Evolutionary conservation across 2,888 invertebrate species (phyloP).

Genomic region (Aporophyla nigra): DNA sequence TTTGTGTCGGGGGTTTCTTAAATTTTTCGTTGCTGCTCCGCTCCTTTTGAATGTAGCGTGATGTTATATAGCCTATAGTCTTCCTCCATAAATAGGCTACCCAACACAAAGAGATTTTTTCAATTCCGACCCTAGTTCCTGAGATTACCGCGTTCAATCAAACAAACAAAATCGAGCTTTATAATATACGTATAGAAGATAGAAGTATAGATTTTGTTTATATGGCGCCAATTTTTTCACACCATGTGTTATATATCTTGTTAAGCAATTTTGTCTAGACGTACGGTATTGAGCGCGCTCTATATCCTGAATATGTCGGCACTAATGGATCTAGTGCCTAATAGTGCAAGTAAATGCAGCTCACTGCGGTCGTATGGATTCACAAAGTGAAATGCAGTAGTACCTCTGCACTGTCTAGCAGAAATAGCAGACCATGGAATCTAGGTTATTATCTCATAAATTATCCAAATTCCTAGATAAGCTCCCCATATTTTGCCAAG

Average conservation of each 20-base stretch:
- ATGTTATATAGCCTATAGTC: too few relatives aligned
- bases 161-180: too few relatives aligned
- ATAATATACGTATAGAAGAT: too few relatives aligned
- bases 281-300: background rate
- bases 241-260: background rate
- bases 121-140: too few relatives aligned
- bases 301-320: background rate
- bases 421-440: background rate
- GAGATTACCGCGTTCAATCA: too few relatives aligned
- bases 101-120: too few relatives aligned
- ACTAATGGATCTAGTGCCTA: background rate
- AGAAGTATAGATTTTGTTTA: background rate
- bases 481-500: background rate
- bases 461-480: background rate
- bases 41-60: too few relatives aligned
- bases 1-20: too few relatives aligned
- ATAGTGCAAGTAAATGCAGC: background rate
- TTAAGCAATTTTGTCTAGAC: slow-evolving; percentile 2
- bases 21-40: too few relatives aligned
- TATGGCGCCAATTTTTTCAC: slow-evolving; percentile 1
- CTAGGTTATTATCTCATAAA: background rate
- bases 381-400: slow-evolving; percentile 9
- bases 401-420: background rate
- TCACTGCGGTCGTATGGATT: background rate
- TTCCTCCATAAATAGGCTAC: too few relatives aligned